Percentiles rank a stretch among this genome's conserved stretches.
Evolutionary conservation across 1,140 invertebrate genomes (phyloP).

Genomic region (Danaus plexippus): DNA sequence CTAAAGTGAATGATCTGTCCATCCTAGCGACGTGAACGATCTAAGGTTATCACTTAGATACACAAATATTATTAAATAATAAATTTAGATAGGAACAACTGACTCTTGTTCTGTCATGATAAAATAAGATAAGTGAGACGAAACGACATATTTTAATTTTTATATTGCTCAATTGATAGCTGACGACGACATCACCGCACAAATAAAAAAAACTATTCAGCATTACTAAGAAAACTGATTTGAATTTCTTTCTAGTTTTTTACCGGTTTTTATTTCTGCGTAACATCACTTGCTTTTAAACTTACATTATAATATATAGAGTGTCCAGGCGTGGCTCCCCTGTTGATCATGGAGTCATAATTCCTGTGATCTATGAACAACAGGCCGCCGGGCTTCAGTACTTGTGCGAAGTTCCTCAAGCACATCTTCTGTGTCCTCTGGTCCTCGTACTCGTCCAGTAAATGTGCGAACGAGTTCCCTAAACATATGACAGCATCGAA

Average conservation of each 20-base stretch:
- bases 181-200: too few relatives aligned
- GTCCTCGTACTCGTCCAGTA: slow-evolving; percentile 83
- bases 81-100: too few relatives aligned
- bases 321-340: slow-evolving; percentile 80
- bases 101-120: too few relatives aligned
- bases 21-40: too few relatives aligned
- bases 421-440: slow-evolving; percentile 84
- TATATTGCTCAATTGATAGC: too few relatives aligned
- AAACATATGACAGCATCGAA: slow-evolving; percentile 90
- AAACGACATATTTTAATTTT: too few relatives aligned
- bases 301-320: slow-evolving; percentile 92
- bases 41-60: too few relatives aligned
- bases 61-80: too few relatives aligned
- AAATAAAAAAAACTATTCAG: too few relatives aligned
- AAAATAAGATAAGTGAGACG: too few relatives aligned
- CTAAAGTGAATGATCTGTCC: too few relatives aligned
- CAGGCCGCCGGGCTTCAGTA: slow-evolving; percentile 87
- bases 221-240: too few relatives aligned
- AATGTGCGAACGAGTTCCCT: slow-evolving; percentile 91
- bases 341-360: slow-evolving; percentile 85
- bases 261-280: background rate
- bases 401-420: slow-evolving; percentile 83
- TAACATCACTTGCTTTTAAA: slow-evolving; percentile 17
- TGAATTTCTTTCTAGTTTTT: background rate
- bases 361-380: slow-evolving; percentile 90